Percentiles rank a stretch among this genome's conserved stretches.
Conservation (phyloP, 1,140 invertebrate species). For the Lithobius niger region DNA sequence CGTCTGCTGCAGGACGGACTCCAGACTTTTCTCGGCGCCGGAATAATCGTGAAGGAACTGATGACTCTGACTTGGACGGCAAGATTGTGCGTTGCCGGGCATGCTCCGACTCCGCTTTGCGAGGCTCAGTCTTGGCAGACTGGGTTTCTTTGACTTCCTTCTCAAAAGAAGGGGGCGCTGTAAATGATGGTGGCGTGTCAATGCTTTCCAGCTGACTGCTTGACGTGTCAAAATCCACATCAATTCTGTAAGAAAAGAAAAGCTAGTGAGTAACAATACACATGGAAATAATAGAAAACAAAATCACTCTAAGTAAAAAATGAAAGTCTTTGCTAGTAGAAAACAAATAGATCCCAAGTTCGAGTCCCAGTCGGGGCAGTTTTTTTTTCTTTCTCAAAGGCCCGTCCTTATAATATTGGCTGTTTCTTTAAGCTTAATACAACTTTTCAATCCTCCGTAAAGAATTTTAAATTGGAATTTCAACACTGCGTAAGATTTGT, state of each 20-base stretch:
- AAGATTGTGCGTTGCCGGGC: background rate
- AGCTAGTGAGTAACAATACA: background rate
- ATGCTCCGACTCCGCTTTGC: constrained; percentile 22
- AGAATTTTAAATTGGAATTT: no score
- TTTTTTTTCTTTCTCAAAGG: no score
- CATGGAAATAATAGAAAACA: no score
- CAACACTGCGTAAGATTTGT: no score
- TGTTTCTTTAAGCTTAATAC: no score
- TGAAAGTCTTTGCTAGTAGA: no score
- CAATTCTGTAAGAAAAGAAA: constrained; percentile 13
- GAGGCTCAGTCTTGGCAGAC: constrained; percentile 40
- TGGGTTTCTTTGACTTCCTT: constrained; percentile 10
- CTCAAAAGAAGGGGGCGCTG: constrained; percentile 14
- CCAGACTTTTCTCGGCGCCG: constrained; percentile 2
- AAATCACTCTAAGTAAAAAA: no score
- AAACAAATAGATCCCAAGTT: no score
- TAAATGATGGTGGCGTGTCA: constrained; percentile 18
- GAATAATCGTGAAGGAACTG: constrained; percentile 5
- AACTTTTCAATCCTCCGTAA: no score
- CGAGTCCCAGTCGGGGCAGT: no score
- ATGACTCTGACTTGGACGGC: background rate
- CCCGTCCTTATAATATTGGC: no score
- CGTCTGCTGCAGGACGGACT: no score
- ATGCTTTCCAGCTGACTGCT: constrained; percentile 30
- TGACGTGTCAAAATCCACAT: constrained; percentile 25